Evolutionary conservation across 2,113 vertebrate species (phyloP), one percentile per base, ranked within the genome.

Genomic region (Haemorhous mexicanus): DNA sequence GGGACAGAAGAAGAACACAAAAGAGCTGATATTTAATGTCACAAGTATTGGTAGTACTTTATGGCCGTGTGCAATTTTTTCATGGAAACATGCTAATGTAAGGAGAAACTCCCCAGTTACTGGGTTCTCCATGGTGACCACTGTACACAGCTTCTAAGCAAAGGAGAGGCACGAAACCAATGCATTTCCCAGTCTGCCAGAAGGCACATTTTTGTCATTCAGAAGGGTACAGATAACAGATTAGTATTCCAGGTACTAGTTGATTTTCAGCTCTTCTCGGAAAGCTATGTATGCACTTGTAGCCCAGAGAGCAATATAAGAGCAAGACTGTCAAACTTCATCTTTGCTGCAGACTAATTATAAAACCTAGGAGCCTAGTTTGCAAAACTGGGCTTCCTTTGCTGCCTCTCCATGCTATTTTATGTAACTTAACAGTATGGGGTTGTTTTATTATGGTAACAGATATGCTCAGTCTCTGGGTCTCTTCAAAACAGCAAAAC

Each of bases 181-280:
- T 27, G 85, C 58, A 75, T 52, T 81, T 92, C 72, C 32, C 39
- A 94, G 69, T 14, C 90, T 89, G 56, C 37, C 83, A 92, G 58
- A 90, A 92, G 53, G 66, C 66, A 84, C 19, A 89, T 64, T 92
- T 94, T 95, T 90, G 89, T 93, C 23, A 92, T 82, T 68, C 79
- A 69, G 88, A 90, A 82, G n/a, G 39, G n/a, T 66, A 72, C 37
- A 87, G 86, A 75, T 70, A 92, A 89, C 37, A 92, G 77, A 93
- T 96, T 82, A 94, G 69, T 94, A 95, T 96, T 96, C 90, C 80
- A 92, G 88, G 73, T 94, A 92, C 1, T 73, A 56, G 90, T 43
- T 95, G 90, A 89, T 97, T 96, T 96, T 95, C 94, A 94, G 80
- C 92, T 95, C 88, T 92, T 97, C 90, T 93, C 68, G 53, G 95